A percentile compares a stretch with the other conserved stretches of the same genome.
These are phyloP conservation scores for Felis catus DNA, from an alignment of 2,113 vertebrate species.

Conservation along the genomic window F.catus_Fca126_mat1.0 CM031423.1:88463001-88463500, in stretches of 20 bases:
- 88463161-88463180: too few relatives aligned
- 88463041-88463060: too few relatives aligned
- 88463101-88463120: too few relatives aligned
- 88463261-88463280: not conserved
- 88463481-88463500: not conserved
- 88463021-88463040: too few relatives aligned
- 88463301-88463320: not conserved
- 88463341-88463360: not conserved
- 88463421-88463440: not conserved
- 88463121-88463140: too few relatives aligned
- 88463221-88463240: not conserved
- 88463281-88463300: not conserved
- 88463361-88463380: not conserved
- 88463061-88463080: too few relatives aligned
- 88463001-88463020: too few relatives aligned
- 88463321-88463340: not conserved
- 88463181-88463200: not conserved
- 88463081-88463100: too few relatives aligned
- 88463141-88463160: too few relatives aligned
- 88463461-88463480: not conserved
- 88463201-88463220: not conserved
- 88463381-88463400: not conserved
- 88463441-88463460: not conserved
- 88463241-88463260: not conserved
- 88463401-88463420: not conserved